These are phyloP conservation scores for Vanessa tameamea DNA, from an alignment of 1,140 invertebrate genomes.

Conservation along the genomic window DNA sequence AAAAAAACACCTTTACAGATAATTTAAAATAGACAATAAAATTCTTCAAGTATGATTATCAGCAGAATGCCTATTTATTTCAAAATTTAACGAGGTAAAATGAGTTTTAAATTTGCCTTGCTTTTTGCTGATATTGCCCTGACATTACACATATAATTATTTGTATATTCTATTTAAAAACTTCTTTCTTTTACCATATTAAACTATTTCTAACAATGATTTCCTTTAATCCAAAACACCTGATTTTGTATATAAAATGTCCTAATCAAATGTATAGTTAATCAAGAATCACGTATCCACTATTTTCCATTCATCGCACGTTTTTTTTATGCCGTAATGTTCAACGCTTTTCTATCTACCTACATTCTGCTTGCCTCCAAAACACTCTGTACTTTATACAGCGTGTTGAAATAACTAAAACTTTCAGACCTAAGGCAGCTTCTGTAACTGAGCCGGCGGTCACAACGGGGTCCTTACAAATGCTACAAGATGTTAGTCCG, in stretches of 20 bases:
- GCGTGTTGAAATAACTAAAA: conserved; percentile 1
- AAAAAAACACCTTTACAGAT: background rate
- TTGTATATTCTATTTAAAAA: conserved; percentile 6
- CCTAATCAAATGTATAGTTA: background rate
- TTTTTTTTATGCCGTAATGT: conserved; percentile 11
- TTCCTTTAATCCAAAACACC: background rate
- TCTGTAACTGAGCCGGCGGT: conserved; percentile 67
- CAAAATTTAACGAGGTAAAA: background rate
- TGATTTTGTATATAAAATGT: background rate
- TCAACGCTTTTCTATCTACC: conserved; percentile 8
- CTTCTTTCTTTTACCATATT: background rate
- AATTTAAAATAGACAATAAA: conserved; percentile 2
- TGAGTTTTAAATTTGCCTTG: conserved; percentile 1
- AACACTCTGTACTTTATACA: background rate
- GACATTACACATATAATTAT: background rate
- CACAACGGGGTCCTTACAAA: conserved; percentile 64
- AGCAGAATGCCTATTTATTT: background rate
- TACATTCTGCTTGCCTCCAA: conserved; percentile 20
- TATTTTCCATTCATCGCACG: conserved; percentile 19
- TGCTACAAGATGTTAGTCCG: conserved; percentile 70
- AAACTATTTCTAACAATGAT: background rate
- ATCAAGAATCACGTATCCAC: background rate
- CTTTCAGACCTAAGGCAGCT: conserved; percentile 70
- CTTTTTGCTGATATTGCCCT: background rate
- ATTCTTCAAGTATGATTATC: background rate